These are phyloP conservation scores for Thermophis baileyi DNA, from an alignment of 2,113 vertebrate species.

Conservation along the genomic window DNA sequence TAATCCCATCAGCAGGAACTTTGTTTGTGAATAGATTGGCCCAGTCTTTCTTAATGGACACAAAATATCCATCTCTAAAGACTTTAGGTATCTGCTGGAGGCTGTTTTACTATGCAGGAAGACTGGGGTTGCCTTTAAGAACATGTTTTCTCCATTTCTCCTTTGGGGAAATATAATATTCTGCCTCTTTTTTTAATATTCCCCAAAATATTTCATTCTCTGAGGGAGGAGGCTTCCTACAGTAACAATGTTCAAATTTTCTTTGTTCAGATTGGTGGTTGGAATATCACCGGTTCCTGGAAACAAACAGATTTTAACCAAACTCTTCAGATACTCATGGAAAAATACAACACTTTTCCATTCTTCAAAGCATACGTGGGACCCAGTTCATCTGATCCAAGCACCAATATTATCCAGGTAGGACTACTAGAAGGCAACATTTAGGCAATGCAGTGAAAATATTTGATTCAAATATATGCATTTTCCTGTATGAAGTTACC, in stretches of 20 bases:
- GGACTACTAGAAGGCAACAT: conserved; percentile 18
- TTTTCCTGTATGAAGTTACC: not conserved
- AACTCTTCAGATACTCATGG: conserved; percentile 83
- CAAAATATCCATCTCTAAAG: too few species aligned
- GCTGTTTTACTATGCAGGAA: too few species aligned
- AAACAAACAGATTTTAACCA: conserved; percentile 80
- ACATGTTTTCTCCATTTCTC: too few species aligned
- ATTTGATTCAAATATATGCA: not conserved
- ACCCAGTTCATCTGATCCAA: conserved; percentile 64
- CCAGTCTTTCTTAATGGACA: too few species aligned
- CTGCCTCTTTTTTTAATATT: too few species aligned
- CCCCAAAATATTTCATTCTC: too few species aligned
- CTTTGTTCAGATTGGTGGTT: conserved; percentile 79
- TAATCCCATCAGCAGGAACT: too few species aligned
- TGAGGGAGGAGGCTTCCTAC: too few species aligned
- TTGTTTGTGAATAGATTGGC: too few species aligned
- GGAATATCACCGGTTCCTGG: conserved; percentile 72
- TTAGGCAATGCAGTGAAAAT: not conserved
- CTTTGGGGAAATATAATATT: too few species aligned
- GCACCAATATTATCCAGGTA: conserved; percentile 68
- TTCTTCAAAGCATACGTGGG: conserved; percentile 83
- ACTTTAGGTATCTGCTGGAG: too few species aligned
- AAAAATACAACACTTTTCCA: conserved; percentile 82
- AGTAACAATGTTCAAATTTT: not conserved
- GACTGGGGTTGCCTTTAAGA: too few species aligned